Evolutionary conservation across 2,113 vertebrate species (phyloP).

Genomic region (Mus pahari): DNA sequence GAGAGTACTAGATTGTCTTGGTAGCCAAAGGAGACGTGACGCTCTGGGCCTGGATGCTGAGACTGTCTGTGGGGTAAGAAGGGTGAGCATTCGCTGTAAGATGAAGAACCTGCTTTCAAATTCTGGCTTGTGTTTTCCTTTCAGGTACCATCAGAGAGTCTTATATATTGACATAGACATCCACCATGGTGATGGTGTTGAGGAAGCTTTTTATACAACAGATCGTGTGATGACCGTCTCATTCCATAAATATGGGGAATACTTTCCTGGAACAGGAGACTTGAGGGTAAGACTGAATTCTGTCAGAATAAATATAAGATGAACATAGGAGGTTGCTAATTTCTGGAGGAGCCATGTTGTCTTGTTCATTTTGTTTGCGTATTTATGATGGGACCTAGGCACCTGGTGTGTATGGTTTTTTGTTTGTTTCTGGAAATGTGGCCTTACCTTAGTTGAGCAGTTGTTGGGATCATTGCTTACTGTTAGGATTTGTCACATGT

Average conservation of each 20-base stretch:
- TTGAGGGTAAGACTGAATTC: conserved; percentile 87
- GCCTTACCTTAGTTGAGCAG: neutral
- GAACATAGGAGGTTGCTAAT: neutral
- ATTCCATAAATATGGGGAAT: conserved; percentile 93
- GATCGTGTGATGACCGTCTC: conserved; percentile 93
- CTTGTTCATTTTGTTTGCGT: neutral
- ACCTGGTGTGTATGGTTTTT: neutral
- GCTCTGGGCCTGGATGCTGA: neutral
- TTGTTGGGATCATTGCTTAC: neutral
- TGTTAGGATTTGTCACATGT: neutral
- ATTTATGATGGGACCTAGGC: neutral
- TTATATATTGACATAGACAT: conserved; percentile 93
- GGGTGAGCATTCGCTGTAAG: neutral
- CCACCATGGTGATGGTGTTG: conserved; percentile 92
- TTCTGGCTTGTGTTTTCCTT: conserved; percentile 44
- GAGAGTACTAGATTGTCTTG: neutral
- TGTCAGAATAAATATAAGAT: conserved; percentile 41
- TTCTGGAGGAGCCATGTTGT: neutral
- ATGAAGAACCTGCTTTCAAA: neutral
- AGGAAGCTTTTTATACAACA: conserved; percentile 93
- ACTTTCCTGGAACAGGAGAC: conserved; percentile 91
- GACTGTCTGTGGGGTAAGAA: neutral
- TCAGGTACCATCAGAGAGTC: conserved; percentile 92
- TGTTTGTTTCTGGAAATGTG: too few species aligned
- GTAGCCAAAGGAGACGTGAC: neutral